These are phyloP conservation scores for Scaptomyza pallida DNA, from an alignment of 1,140 invertebrate species.

Conservation along the genomic window DNA sequence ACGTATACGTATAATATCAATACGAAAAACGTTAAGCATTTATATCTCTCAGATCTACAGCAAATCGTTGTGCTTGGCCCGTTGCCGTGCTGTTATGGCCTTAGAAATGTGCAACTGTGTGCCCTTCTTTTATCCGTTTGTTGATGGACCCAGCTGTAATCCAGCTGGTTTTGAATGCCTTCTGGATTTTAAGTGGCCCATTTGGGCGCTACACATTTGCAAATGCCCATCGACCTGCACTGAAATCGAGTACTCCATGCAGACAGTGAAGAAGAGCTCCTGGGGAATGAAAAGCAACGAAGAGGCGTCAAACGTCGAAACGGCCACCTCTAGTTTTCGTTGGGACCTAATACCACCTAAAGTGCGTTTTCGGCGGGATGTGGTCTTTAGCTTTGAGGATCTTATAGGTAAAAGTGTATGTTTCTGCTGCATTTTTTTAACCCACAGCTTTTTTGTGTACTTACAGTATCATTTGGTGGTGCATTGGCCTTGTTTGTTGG, in stretches of 20 bases:
- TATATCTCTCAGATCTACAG: constrained; percentile 64
- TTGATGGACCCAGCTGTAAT: constrained; percentile 72
- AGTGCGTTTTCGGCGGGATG: constrained; percentile 78
- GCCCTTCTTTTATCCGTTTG: constrained; percentile 80
- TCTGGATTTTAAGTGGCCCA: constrained; percentile 81
- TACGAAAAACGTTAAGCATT: background rate
- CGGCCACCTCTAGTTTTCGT: constrained; percentile 77
- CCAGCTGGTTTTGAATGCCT: constrained; percentile 80
- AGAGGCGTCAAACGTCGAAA: constrained; percentile 51
- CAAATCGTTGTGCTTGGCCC: constrained; percentile 72
- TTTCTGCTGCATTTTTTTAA: background rate
- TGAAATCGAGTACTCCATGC: constrained; percentile 79
- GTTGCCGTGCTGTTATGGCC: constrained; percentile 79
- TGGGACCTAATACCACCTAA: constrained; percentile 83
- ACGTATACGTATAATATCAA: background rate
- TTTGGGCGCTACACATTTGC: constrained; percentile 80
- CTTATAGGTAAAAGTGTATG: constrained; percentile 57
- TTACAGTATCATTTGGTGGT: constrained; percentile 76
- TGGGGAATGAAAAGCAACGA: constrained; percentile 73
- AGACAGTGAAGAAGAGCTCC: constrained; percentile 77
- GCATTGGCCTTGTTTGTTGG: constrained; percentile 73
- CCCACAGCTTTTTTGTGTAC: too few species aligned
- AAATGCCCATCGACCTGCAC: constrained; percentile 81
- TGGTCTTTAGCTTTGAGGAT: constrained; percentile 84
- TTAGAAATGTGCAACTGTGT: constrained; percentile 83